A percentile compares a stretch with the other conserved stretches of the same genome.
Conservation (phyloP, 1,140 invertebrate genomes). For the Halictus rubicundus region DNA sequence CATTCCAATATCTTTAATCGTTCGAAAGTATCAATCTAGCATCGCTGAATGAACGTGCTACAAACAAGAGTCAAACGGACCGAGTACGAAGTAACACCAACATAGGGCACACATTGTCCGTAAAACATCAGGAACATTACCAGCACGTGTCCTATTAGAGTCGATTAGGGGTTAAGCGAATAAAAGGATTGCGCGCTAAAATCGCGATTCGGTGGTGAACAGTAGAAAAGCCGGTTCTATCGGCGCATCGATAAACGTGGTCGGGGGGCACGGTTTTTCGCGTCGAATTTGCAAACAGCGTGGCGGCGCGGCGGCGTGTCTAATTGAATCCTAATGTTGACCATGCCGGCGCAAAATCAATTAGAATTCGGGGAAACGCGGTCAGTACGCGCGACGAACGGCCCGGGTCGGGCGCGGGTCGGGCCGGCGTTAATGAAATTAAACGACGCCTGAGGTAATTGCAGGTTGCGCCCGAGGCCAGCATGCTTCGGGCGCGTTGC, state of each 20-base stretch:
- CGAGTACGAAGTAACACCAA: too few species aligned
- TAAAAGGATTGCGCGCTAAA: neutral
- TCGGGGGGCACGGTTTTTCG: neutral
- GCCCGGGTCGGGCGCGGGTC: neutral
- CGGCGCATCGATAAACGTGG: slow-evolving; percentile 18
- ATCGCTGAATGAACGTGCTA: too few species aligned
- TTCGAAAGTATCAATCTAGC: too few species aligned
- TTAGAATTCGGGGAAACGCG: slow-evolving; percentile 38
- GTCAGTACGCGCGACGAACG: slow-evolving; percentile 8
- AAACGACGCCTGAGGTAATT: slow-evolving; percentile 42
- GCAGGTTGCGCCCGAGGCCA: neutral
- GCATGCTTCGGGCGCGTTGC: neutral
- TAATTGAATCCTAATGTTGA: slow-evolving; percentile 43
- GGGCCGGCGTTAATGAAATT: slow-evolving; percentile 33
- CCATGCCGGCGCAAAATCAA: slow-evolving; percentile 40
- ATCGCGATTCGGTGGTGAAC: neutral
- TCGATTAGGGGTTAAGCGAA: too few species aligned
- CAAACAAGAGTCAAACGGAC: too few species aligned
- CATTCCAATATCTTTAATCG: too few species aligned
- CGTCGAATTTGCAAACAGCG: slow-evolving; percentile 31
- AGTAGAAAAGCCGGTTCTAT: neutral
- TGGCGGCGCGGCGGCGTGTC: neutral
- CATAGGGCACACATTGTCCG: too few species aligned
- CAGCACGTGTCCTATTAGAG: too few species aligned
- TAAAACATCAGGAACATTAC: too few species aligned